These are phyloP conservation scores for Tryphoninae sp. DNA, from an alignment of 2,888 invertebrate species.

Conservation along the genomic window DNA sequence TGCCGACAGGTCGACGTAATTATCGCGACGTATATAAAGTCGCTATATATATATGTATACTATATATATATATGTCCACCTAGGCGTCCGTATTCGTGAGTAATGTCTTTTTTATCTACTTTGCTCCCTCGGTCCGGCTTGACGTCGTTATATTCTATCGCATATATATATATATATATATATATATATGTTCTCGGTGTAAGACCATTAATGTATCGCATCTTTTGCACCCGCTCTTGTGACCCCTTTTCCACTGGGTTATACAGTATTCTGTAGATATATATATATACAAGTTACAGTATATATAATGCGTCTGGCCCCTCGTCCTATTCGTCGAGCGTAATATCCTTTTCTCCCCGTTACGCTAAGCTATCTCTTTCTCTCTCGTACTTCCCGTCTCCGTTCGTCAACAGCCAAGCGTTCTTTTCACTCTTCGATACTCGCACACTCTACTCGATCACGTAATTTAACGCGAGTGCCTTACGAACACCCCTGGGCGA, in stretches of 20 bases:
- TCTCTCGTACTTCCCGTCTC: not conserved
- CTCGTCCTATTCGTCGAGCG: not conserved
- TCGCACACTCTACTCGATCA: constrained; percentile 56
- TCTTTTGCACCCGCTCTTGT: constrained; percentile 62
- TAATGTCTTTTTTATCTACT: constrained; percentile 80
- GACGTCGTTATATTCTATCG: constrained; percentile 73
- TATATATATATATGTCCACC: constrained; percentile 1
- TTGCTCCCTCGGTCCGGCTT: constrained; percentile 65
- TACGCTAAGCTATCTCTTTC: constrained; percentile 13
- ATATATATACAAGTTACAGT: constrained; percentile 14
- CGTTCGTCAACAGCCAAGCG: constrained; percentile 19
- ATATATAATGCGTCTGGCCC: not conserved
- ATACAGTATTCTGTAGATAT: constrained; percentile 1
- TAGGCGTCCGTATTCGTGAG: constrained; percentile 71
- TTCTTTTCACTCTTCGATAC: constrained; percentile 37
- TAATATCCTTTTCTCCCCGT: constrained; percentile 38
- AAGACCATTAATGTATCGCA: constrained; percentile 78
- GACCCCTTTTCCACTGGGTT: constrained; percentile 46
- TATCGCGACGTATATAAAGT: constrained; percentile 67
- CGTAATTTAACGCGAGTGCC: constrained; percentile 66
- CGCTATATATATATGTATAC: not conserved
- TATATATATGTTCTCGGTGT: constrained; percentile 32
- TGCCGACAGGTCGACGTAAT: constrained; percentile 73
- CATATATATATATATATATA: constrained; percentile 22
- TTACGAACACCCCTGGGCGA: constrained; percentile 43